phyloP scores from a whole-genome alignment of 2,113 vertebrate genomes.

The Odocoileus virginianus region DNA sequence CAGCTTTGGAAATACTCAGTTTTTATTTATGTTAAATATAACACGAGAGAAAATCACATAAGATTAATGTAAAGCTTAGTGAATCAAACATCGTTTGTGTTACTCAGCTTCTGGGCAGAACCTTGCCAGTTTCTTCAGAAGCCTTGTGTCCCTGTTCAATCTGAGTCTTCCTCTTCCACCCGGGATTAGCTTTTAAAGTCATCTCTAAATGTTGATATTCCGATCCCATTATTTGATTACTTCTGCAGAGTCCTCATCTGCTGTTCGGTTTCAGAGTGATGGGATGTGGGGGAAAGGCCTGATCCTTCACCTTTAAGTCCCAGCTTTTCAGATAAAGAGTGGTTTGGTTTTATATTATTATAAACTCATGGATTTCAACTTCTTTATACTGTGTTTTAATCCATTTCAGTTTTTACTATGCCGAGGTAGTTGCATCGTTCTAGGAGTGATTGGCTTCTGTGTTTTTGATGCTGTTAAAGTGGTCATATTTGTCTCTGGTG shows the following conservation, averaged over 20 bases:
- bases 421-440: background rate
- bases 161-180: background rate
- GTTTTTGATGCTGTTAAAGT: background rate
- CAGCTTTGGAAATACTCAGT: background rate
- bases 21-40: background rate
- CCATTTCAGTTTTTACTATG: background rate
- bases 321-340: background rate
- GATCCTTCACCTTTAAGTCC: background rate
- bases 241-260: background rate
- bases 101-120: background rate
- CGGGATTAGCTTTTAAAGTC: background rate
- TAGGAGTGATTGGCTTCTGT: background rate
- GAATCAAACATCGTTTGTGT: background rate
- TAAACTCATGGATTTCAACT: background rate
- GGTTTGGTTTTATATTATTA: background rate
- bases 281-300: background rate
- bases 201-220: conserved; percentile 1
- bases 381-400: background rate
- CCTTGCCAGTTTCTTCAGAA: background rate
- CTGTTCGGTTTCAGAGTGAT: background rate
- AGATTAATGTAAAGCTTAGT: background rate
- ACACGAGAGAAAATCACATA: background rate
- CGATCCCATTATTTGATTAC: background rate
- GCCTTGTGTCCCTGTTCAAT: background rate
- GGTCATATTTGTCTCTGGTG: background rate